phyloP scores from a whole-genome alignment of 2,888 invertebrate genomes.

The Cephus nigrinus region DNA sequence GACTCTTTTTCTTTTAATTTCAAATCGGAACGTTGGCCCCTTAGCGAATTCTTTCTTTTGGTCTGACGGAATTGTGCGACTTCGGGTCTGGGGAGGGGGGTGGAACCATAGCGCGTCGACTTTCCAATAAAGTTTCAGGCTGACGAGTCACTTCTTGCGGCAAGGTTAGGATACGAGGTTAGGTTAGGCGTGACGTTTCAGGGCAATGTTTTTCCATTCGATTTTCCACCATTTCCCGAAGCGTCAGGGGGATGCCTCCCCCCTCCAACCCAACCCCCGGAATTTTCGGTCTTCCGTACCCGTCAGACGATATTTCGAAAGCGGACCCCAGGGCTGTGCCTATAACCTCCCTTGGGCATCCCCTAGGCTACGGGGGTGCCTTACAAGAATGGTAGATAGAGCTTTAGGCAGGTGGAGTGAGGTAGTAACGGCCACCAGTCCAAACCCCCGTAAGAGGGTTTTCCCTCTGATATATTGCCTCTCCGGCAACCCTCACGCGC shows the following conservation, averaged over 20 bases:
- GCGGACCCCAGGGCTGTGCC: slow-evolving; percentile 54
- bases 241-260: neutral
- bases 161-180: neutral
- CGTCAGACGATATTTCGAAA: slow-evolving; percentile 50
- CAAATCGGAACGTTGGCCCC: neutral
- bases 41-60: neutral
- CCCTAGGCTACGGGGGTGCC: slow-evolving; percentile 33
- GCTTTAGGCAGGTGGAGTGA: slow-evolving; percentile 32
- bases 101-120: slow-evolving; percentile 25
- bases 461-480: slow-evolving; percentile 63
- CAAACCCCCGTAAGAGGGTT: slow-evolving; percentile 16
- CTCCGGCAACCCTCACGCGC: slow-evolving; percentile 58
- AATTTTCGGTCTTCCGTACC: slow-evolving; percentile 8
- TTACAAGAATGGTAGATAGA: slow-evolving; percentile 18
- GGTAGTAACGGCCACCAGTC: slow-evolving; percentile 50
- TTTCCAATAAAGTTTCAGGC: neutral
- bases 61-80: neutral
- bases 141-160: neutral
- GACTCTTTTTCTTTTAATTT: slow-evolving; percentile 10
- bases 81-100: slow-evolving; percentile 7
- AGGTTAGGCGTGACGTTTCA: neutral
- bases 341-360: slow-evolving; percentile 29
- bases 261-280: too few species aligned
- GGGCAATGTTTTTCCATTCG: slow-evolving; percentile 23
- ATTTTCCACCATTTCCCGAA: slow-evolving; percentile 42